Percentiles rank a stretch among this genome's conserved stretches.
Conservation (phyloP, 1,140 invertebrate species). For the Helicorthomorpha holstii region DNA sequence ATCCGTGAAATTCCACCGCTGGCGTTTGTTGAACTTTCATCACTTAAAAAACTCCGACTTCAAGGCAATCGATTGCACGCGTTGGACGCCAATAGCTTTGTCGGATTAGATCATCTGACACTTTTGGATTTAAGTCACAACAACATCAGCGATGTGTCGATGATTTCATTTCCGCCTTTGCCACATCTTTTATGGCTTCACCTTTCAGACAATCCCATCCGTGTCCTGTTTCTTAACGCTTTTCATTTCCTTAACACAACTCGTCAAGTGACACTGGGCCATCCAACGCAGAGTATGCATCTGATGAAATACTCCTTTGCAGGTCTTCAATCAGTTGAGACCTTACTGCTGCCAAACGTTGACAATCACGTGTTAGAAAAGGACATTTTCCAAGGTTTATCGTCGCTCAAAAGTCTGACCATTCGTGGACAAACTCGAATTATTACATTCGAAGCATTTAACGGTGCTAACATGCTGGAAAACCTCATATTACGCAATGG, state of each 20-base stretch:
- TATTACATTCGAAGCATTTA: slow-evolving; percentile 48
- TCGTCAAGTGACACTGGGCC: slow-evolving; percentile 36
- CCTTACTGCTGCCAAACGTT: slow-evolving; percentile 36
- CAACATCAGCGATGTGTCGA: slow-evolving; percentile 44
- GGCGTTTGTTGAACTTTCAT: slow-evolving; percentile 35
- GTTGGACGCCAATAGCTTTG: slow-evolving; percentile 43
- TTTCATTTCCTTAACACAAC: slow-evolving; percentile 53
- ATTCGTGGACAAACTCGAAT: slow-evolving; percentile 33
- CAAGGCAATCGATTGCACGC: slow-evolving; percentile 41
- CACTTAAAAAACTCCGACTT: slow-evolving; percentile 36
- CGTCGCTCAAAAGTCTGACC: slow-evolving; percentile 29
- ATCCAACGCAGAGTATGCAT: slow-evolving; percentile 28
- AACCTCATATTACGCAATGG: slow-evolving; percentile 41
- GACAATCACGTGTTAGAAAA: slow-evolving; percentile 36
- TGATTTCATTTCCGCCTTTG: slow-evolving; percentile 47
- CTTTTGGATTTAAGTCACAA: slow-evolving; percentile 44
- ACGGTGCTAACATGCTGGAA: slow-evolving; percentile 36
- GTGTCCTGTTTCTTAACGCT: slow-evolving; percentile 43
- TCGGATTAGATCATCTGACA: slow-evolving; percentile 42
- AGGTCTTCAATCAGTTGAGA: slow-evolving; percentile 34
- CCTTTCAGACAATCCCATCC: slow-evolving; percentile 45
- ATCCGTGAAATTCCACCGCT: slow-evolving; percentile 16
- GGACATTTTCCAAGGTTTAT: slow-evolving; percentile 39
- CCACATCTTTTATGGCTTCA: slow-evolving; percentile 39
- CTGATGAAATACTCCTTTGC: slow-evolving; percentile 41